Percentiles rank a stretch among this genome's conserved stretches.
phyloP scores from a whole-genome alignment of 2,113 vertebrate species.

The Bagarius yarrelli region DNA sequence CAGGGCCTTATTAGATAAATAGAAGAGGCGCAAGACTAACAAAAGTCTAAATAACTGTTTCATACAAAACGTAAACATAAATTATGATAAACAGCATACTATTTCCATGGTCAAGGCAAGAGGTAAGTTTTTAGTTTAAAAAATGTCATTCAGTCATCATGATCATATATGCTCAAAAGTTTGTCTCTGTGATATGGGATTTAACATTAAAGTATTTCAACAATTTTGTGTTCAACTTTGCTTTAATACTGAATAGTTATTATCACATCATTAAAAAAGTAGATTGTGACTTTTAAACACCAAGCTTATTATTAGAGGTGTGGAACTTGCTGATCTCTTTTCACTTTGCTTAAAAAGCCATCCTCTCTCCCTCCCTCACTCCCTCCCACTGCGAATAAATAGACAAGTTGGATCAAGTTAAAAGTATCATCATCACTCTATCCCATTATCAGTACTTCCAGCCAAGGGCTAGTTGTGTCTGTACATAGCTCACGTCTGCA shows the following conservation, averaged over 20 bases:
- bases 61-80: too few species aligned
- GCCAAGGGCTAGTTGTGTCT: slow-evolving; percentile 38
- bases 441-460: slow-evolving; percentile 56
- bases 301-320: slow-evolving; percentile 28
- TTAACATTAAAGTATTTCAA: slow-evolving; percentile 20
- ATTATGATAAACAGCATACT: too few species aligned
- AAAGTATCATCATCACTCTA: slow-evolving; percentile 58
- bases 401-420: slow-evolving; percentile 63
- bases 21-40: too few species aligned
- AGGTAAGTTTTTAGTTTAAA: too few species aligned
- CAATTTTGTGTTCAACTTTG: neutral
- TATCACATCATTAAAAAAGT: slow-evolving; percentile 21
- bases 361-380: neutral
- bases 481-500: slow-evolving; percentile 57
- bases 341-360: slow-evolving; percentile 33
- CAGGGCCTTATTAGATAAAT: neutral
- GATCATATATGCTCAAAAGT: neutral
- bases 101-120: neutral
- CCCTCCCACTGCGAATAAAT: neutral
- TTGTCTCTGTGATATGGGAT: neutral
- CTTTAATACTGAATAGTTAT: slow-evolving; percentile 6
- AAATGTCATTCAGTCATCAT: neutral
- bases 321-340: slow-evolving; percentile 22
- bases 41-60: neutral
- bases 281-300: slow-evolving; percentile 19